phyloP scores from a whole-genome alignment of 2,888 invertebrate species.

The Nemurella pictetii region DNA sequence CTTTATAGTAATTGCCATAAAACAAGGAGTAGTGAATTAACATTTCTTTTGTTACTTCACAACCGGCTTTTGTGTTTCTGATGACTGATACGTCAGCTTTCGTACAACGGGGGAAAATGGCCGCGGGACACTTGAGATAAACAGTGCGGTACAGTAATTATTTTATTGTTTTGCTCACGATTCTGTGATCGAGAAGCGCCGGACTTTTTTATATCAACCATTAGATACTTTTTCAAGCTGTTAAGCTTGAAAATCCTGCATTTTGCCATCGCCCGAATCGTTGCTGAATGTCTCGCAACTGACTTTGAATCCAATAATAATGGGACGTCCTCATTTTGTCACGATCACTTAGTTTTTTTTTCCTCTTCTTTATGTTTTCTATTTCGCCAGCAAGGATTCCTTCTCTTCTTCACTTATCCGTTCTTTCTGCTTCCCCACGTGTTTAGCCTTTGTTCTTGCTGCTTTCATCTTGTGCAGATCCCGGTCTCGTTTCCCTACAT shows the following conservation, averaged over 20 bases:
- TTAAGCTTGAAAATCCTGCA: not conserved
- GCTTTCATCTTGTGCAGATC: slow-evolving; percentile 21
- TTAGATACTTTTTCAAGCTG: not conserved
- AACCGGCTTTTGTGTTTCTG: not conserved
- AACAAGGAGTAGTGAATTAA: not conserved
- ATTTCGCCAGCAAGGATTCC: not conserved
- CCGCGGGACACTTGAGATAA: not conserved
- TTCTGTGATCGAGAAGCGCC: not conserved
- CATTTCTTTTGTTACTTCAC: not conserved
- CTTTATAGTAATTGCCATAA: slow-evolving; percentile 2
- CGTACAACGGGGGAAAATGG: not conserved
- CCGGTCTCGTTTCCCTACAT: not conserved
- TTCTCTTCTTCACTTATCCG: slow-evolving; percentile 30
- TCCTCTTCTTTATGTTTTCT: not conserved
- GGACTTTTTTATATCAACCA: not conserved
- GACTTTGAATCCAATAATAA: not conserved
- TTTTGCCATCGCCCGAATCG: not conserved
- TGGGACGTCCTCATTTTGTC: not conserved
- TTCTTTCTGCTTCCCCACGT: slow-evolving; percentile 26
- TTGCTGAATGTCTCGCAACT: not conserved
- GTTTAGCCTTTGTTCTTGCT: slow-evolving; percentile 31
- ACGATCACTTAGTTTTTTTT: not conserved
- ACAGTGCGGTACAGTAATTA: not conserved
- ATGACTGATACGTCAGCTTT: not conserved
- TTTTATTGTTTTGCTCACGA: not conserved